phyloP scores from a whole-genome alignment of 2,888 invertebrate genomes.

The Drosophila nr. perissopoda region DNA sequence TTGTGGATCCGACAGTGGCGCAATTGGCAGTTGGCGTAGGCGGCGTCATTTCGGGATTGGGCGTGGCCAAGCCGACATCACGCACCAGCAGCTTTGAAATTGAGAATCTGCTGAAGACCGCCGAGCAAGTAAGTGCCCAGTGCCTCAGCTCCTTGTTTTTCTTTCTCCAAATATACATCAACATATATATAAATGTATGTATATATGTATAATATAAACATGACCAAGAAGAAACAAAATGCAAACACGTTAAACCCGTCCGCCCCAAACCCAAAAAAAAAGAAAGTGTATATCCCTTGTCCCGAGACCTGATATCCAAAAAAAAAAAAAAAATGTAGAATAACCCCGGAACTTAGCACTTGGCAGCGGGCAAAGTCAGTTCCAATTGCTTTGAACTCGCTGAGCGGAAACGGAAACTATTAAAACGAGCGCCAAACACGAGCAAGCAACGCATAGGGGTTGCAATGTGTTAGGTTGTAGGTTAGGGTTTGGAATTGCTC shows the following conservation, averaged over 20 bases:
- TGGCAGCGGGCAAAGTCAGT: constrained; percentile 61
- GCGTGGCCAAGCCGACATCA: constrained; percentile 88
- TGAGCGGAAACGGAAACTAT: constrained; percentile 80
- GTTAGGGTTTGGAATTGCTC: neutral
- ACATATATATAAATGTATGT: constrained; percentile 8
- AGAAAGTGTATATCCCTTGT: constrained; percentile 8
- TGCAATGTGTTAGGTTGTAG: neutral
- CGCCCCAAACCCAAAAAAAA: constrained; percentile 22
- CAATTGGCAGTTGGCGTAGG: constrained; percentile 58
- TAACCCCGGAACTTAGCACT: constrained; percentile 71
- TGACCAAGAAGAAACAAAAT: constrained; percentile 67
- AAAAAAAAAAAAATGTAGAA: constrained; percentile 2
- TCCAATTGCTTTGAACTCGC: constrained; percentile 78
- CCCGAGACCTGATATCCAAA: constrained; percentile 36
- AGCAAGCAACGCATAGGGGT: constrained; percentile 7
- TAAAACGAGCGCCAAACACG: constrained; percentile 80
- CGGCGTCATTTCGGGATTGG: constrained; percentile 62
- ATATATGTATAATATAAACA: constrained; percentile 48
- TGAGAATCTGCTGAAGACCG: constrained; percentile 94
- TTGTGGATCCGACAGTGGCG: constrained; percentile 82
- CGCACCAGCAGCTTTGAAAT: constrained; percentile 97
- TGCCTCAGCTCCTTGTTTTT: constrained; percentile 13
- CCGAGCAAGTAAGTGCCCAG: constrained; percentile 86
- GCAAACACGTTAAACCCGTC: constrained; percentile 66
- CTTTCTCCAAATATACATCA: constrained; percentile 8